A percentile compares a stretch with the other conserved stretches of the same genome.
Conservation (phyloP, 2,888 invertebrate species). For the Lochmaea crataegi region DNA sequence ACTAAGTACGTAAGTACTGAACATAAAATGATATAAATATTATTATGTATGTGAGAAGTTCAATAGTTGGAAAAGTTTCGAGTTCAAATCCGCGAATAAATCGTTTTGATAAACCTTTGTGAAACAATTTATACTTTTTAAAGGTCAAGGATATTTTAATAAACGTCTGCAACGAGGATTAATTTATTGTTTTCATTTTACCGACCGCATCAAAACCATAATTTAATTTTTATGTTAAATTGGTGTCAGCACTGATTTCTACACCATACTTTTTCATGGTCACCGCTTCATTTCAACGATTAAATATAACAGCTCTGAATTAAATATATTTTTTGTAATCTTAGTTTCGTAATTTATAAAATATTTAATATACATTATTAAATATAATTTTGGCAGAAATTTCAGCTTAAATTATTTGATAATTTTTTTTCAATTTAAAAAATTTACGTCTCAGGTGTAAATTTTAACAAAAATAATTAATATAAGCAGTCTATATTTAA, state of each 20-base stretch:
- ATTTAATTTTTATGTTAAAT: conserved; percentile 17
- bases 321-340: too few species aligned
- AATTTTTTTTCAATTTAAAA: too few species aligned
- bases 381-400: too few species aligned
- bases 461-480: too few species aligned
- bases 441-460: too few species aligned
- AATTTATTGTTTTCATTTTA: conserved; percentile 3
- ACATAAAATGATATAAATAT: too few species aligned
- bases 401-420: too few species aligned
- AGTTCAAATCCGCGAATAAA: not conserved
- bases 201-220: conserved; percentile 7
- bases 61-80: not conserved
- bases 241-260: conserved; percentile 13
- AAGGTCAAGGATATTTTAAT: conserved; percentile 10
- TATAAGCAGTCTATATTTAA: too few species aligned
- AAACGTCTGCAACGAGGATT: conserved; percentile 11
- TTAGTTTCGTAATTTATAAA: too few species aligned
- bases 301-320: not conserved
- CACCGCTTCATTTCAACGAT: conserved; percentile 9
- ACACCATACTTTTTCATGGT: conserved; percentile 5
- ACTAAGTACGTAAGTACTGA: too few species aligned
- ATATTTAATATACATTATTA: too few species aligned
- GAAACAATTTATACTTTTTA: not conserved
- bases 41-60: too few species aligned
- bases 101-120: not conserved